Evolutionary conservation across 2,113 vertebrate genomes (phyloP), one percentile per base, ranked within the genome.

Genomic region (Copsychus sechellarum): DNA sequence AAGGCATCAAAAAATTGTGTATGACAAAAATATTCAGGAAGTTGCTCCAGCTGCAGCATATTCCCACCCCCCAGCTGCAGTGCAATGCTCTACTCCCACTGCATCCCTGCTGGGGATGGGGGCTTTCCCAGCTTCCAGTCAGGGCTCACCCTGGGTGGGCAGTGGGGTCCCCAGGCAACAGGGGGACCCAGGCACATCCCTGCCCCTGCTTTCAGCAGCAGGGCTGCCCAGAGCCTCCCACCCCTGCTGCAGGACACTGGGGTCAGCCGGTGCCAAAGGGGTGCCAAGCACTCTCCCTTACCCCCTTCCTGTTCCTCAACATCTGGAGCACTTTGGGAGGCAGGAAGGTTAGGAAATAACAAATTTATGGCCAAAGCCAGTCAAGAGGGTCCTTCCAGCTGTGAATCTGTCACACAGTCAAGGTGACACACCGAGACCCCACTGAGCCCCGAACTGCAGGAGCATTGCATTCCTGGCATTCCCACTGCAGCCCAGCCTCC

Each of bases 371-470:
- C 31, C 36, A 29, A 38, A 45, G 15, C 21, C 21, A 56, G 24
- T 14, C 17, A n/a, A 54, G 61, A 86, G 6, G 34, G 20, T 71
- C 40, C 38, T 71, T 53, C 60, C 78, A 87, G 65, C 23, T 60
- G 33, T 8, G 25, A 61, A 24, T 20, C 20, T 76, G 78, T 34
- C 61, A 61, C 19, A 34, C 20, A 47, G 13, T 14, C 8, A 7
- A 17, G 36, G n/a, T 34, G 19, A 50, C 7, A 2, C 19, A 47
- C 2, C 0, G 1, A 23, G n/a, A 79, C 23, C 33, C 12, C 25
- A 11, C 36, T 10, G 45, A 76, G 26, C 43, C 66, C 64, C 25
- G 6, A 22, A 65, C 4, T 2, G 3, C 58, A 72, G 47, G 12
- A 62, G 25, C 34, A n/a, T n/a, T 6, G 0, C 36, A 31, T 42